phyloP scores from a whole-genome alignment of 2,888 invertebrate species.

The Leptinotarsa juncta region DNA sequence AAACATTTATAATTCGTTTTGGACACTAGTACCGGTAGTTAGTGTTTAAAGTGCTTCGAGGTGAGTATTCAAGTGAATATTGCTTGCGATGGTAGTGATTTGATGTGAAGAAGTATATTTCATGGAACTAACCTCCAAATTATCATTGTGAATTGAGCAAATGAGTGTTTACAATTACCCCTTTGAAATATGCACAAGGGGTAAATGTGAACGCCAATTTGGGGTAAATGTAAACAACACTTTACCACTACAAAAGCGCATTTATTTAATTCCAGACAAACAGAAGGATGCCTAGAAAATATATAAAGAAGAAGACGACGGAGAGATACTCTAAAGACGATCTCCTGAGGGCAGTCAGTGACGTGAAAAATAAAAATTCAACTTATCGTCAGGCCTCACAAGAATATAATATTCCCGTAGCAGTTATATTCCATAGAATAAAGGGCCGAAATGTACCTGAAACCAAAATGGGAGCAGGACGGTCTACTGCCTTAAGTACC shows the following conservation, averaged over 20 bases:
- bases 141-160: slow-evolving; percentile 7
- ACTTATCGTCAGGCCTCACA: slow-evolving; percentile 40
- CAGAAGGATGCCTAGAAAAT: slow-evolving; percentile 29
- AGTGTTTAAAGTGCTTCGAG: slow-evolving; percentile 11
- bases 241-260: neutral
- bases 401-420: slow-evolving; percentile 35
- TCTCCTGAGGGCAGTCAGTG: slow-evolving; percentile 35
- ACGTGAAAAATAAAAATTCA: slow-evolving; percentile 40
- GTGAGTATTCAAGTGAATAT: slow-evolving; percentile 21
- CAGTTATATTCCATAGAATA: slow-evolving; percentile 41
- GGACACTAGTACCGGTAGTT: slow-evolving; percentile 1
- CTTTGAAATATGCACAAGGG: slow-evolving; percentile 21
- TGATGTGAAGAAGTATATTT: slow-evolving; percentile 19
- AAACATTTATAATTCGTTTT: slow-evolving; percentile 14
- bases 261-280: slow-evolving; percentile 19
- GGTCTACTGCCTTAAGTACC: slow-evolving; percentile 24
- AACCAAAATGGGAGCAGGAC: slow-evolving; percentile 30
- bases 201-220: slow-evolving; percentile 32
- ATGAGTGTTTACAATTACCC: slow-evolving; percentile 35
- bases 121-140: slow-evolving; percentile 21
- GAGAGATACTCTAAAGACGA: slow-evolving; percentile 29
- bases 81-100: neutral
- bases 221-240: slow-evolving; percentile 38
- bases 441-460: slow-evolving; percentile 37
- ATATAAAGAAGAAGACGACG: slow-evolving; percentile 30